Evolutionary conservation across 2,797 vertebrate species (phyloP), one percentile per base, ranked within the genome.

Genomic region (Clarias laeviceps): DNA sequence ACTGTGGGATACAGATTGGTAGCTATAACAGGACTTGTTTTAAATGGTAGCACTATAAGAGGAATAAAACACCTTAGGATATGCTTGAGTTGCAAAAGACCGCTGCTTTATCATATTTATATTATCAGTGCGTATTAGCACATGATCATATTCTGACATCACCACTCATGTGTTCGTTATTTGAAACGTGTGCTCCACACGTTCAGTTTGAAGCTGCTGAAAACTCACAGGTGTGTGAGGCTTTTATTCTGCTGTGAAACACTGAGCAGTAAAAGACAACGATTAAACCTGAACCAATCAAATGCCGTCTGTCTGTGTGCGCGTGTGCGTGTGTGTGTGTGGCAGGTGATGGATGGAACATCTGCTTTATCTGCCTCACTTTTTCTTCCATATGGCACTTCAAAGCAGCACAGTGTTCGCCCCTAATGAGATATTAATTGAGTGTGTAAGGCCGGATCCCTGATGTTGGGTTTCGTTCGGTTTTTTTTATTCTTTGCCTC

Each of bases 361-460:
- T 82, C 86, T 87, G 86, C 79, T 85, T 45, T 57, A 59, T 68
- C 68, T 74, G 68, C 68, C 27, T 72, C 17, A 37, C 56, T 6
- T 59, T 83, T 72, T 40, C 69, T 18, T 83, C 84, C 59, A 34
- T 66, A 82, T 45, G 65, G 56, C 86, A 84, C 83, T 82, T 87
- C 84, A 87, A 85, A 88, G 83, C 70, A 61, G 82, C n/a, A 8
- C 22, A 34, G 72, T 54, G 65, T 86, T 83, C 54, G 37, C 32
- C 85, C 72, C 87, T 86, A 86, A 90, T 90, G 82, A 84, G 57
- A 88, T 84, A 83, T 80, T 73, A 84, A 86, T 74, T 17, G 74
- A 84, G 78, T 84, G 84, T 85, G 85, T 84, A 76, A 82, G 62
- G 64, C 86, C 45, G 70, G 77, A 72, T 45, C 57, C 24, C 66